Evolutionary conservation across 2,888 invertebrate genomes (phyloP).

Genomic region (Nemotelus nigrinus): DNA sequence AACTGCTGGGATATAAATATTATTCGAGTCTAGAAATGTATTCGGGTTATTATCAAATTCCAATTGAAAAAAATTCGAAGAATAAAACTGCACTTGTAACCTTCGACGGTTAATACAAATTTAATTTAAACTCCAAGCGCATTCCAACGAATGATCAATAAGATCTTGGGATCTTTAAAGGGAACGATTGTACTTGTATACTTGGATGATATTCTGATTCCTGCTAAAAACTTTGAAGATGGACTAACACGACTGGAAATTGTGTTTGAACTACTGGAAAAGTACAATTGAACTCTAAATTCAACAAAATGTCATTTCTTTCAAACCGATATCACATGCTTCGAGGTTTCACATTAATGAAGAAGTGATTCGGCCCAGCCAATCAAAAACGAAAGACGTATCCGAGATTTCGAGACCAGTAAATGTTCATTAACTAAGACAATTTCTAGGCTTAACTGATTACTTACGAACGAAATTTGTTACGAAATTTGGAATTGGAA

Average conservation of each 20-base stretch:
- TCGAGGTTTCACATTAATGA: conserved; percentile 50
- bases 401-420: neutral
- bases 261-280: conserved; percentile 23
- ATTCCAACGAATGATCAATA: conserved; percentile 48
- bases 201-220: conserved; percentile 55
- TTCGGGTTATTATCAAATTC: neutral
- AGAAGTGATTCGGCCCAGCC: neutral
- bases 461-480: too few species aligned
- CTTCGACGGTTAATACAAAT: conserved; percentile 51
- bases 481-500: neutral
- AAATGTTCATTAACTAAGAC: conserved; percentile 8
- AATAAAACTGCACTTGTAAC: conserved; percentile 55
- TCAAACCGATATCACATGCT: conserved; percentile 46
- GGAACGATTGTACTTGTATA: conserved; percentile 49
- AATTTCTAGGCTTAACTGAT: conserved; percentile 27
- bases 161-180: conserved; percentile 36
- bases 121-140: conserved; percentile 45
- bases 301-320: conserved; percentile 49
- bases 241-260: conserved; percentile 23
- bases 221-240: conserved; percentile 50
- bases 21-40: conserved; percentile 43
- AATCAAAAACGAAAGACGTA: neutral
- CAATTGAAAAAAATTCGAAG: conserved; percentile 47
- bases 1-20: conserved; percentile 42
- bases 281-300: conserved; percentile 43